A percentile compares a stretch with the other conserved stretches of the same genome.
These are phyloP conservation scores for Agonopterix subpropinquella DNA, from an alignment of 2,888 invertebrate genomes.

Conservation along the genomic window DNA sequence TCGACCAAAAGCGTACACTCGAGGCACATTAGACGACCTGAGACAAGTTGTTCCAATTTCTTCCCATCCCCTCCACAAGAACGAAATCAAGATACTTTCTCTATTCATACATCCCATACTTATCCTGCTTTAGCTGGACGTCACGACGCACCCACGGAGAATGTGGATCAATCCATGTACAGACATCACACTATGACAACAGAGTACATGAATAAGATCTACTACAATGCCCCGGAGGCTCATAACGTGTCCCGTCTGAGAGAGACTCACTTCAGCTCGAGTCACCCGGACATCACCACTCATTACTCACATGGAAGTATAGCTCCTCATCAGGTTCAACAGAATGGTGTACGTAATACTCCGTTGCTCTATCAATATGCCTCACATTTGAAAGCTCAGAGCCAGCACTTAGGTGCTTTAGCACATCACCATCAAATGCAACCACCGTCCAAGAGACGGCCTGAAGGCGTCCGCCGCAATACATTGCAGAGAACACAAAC, in stretches of 20 bases:
- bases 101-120: slow-evolving; percentile 65
- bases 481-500: slow-evolving; percentile 69
- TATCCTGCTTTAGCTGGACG: slow-evolving; percentile 57
- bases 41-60: slow-evolving; percentile 66
- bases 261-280: slow-evolving; percentile 70
- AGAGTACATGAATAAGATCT: slow-evolving; percentile 65
- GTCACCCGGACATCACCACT: slow-evolving; percentile 67
- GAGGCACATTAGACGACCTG: slow-evolving; percentile 69
- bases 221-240: slow-evolving; percentile 53
- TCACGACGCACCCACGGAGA: slow-evolving; percentile 46
- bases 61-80: slow-evolving; percentile 68
- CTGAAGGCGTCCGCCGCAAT: slow-evolving; percentile 54
- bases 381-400: slow-evolving; percentile 66
- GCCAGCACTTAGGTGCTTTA: slow-evolving; percentile 56
- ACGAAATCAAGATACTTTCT: slow-evolving; percentile 59
- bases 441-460: slow-evolving; percentile 45
- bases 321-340: slow-evolving; percentile 38
- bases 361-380: slow-evolving; percentile 70
- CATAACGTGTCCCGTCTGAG: slow-evolving; percentile 57
- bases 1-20: slow-evolving; percentile 63
- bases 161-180: slow-evolving; percentile 45
- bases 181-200: slow-evolving; percentile 64
- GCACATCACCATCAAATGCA: slow-evolving; percentile 56
- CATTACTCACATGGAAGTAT: slow-evolving; percentile 50
- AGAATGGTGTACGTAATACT: slow-evolving; percentile 49